Evolutionary conservation across 1,140 invertebrate species (phyloP), one percentile per base, ranked within the genome.

Genomic region (Dendrolimus kikuchii): DNA sequence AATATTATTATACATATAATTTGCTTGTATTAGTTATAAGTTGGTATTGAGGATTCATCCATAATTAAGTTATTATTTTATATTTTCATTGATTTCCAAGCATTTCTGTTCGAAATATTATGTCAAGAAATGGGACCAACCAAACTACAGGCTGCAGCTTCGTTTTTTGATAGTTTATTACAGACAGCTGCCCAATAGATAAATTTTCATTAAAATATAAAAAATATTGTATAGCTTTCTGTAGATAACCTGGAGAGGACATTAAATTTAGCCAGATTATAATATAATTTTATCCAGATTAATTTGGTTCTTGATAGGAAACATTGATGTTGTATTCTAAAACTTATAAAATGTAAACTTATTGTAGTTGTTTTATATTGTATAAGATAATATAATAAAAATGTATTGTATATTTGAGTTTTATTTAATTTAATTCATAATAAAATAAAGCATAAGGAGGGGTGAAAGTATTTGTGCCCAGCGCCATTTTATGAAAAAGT

Each of bases 291-390:
- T 23, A 23, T 23, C 23, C 23, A 23, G 23, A 23, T 23, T 2
- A 2, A 23, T 23, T 64, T 64, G 49, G 51, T 59, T 62, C 60
- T 53, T 60, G 40, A 52, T 44, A 60, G 49, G 38, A 64, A 61
- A 55, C 45, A 46, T 67, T 70, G 58, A 71, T 77, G 65, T 74
- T 70, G 63, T 78, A 67, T 71, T 62, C 59, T 68, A 67, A 68
- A 61, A 66, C 54, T 71, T 61, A 61, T 68, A 70, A 67, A 55
- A 50, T 67, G 64, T 62, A 6, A 50, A 7, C 52, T 66, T 69
- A 70, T 71, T 58, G 67, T 73, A 71, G 66, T 71, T 80, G 68
- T 80, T 80, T 80, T 73, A 59, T 78, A 79, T 68, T 73, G 58
- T 74, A 62, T 74, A 73, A 69, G 60, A 62, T 64, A 64, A 67